These are phyloP conservation scores for Nezara viridula DNA, from an alignment of 2,888 invertebrate species.

Conservation along the genomic window DNA sequence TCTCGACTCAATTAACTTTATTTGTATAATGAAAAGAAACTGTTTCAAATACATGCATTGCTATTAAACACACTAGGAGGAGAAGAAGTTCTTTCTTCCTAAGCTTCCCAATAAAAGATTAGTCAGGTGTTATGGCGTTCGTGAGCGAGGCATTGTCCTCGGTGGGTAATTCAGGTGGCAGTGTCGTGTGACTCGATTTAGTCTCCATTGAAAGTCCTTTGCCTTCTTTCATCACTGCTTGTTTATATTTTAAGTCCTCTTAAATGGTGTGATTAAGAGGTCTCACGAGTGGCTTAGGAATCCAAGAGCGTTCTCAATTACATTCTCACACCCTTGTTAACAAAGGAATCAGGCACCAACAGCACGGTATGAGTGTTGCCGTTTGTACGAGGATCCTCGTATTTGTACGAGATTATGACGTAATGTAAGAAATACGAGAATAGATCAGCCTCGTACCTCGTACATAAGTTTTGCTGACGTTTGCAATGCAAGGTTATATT, in stretches of 20 bases:
- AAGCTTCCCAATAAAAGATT: not conserved
- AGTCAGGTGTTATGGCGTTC: constrained; percentile 39
- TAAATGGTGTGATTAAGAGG: constrained; percentile 9
- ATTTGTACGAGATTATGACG: no score
- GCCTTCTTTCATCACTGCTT: not conserved
- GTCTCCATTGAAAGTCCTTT: constrained; percentile 34
- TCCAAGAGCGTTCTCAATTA: not conserved
- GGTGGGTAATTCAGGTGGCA: constrained; percentile 30
- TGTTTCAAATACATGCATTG: no score
- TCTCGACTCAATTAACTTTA: no score
- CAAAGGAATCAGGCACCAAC: not conserved
- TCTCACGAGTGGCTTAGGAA: not conserved
- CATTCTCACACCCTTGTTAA: not conserved
- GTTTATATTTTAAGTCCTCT: not conserved
- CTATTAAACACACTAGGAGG: no score
- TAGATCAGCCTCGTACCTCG: no score
- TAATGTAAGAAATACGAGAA: no score
- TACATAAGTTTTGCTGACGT: no score
- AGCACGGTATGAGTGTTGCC: no score
- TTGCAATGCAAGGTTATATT: no score
- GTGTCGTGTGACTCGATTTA: constrained; percentile 44
- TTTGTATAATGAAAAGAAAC: no score
- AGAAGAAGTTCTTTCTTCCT: not conserved
- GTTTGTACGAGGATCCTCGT: no score
- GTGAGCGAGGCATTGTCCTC: constrained; percentile 34